phyloP scores from a whole-genome alignment of 2,888 invertebrate genomes.

The Spodoptera exigua region DNA sequence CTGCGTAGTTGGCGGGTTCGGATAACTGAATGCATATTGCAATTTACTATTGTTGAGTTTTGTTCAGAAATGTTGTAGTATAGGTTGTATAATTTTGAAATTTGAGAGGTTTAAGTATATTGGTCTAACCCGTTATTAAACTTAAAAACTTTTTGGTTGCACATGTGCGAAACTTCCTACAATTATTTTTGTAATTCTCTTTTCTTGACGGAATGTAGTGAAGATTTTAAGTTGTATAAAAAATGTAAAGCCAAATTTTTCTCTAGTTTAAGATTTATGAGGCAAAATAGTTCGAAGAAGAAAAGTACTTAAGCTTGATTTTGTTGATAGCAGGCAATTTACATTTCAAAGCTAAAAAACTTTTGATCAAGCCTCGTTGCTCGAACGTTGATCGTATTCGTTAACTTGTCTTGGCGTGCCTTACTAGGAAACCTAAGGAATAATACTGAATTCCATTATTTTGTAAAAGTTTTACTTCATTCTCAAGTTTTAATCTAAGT shows the following conservation, averaged over 20 bases:
- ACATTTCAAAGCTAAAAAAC: background rate
- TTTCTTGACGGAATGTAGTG: too few relatives aligned
- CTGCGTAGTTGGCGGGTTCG: background rate
- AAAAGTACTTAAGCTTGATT: background rate
- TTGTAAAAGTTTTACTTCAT: slow-evolving; percentile 46
- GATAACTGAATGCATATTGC: background rate
- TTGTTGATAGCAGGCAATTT: background rate
- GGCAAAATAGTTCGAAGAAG: too few relatives aligned
- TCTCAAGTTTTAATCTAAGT: slow-evolving; percentile 86
- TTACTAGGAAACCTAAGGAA: slow-evolving; percentile 28
- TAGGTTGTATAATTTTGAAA: too few relatives aligned
- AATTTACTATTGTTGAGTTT: background rate
- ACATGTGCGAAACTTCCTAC: too few relatives aligned
- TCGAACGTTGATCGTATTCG: background rate
- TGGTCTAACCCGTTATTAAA: too few relatives aligned
- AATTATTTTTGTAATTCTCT: too few relatives aligned
- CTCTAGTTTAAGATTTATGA: too few relatives aligned
- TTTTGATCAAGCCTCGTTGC: background rate
- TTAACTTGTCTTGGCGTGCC: slow-evolving; percentile 2
- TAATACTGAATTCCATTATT: slow-evolving; percentile 38
- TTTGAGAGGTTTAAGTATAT: too few relatives aligned
- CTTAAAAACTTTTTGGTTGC: too few relatives aligned
- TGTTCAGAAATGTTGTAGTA: too few relatives aligned
- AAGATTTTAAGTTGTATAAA: too few relatives aligned
- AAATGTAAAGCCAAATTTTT: too few relatives aligned